Evolutionary conservation across 2,888 invertebrate species (phyloP).

Genomic region (Erebia ligea): DNA sequence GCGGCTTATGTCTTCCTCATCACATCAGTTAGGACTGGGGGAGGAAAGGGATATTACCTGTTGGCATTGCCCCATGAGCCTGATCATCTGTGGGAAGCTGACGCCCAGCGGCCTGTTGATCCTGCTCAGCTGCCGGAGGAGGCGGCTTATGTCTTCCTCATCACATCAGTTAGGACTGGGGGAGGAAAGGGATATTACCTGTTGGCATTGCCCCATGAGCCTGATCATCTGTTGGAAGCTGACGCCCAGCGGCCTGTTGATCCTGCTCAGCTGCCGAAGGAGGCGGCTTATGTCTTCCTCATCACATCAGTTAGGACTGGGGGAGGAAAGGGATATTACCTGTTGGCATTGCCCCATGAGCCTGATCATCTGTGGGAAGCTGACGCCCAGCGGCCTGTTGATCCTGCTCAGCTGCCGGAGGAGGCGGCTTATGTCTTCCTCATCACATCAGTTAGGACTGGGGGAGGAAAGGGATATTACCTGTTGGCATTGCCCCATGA

Average conservation of each 20-base stretch:
- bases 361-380: constrained; percentile 89
- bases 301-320: background rate
- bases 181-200: constrained; percentile 73
- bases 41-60: constrained; percentile 75
- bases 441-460: background rate
- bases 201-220: constrained; percentile 91
- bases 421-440: constrained; percentile 61
- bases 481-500: constrained; percentile 91
- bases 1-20: background rate
- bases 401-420: constrained; percentile 85
- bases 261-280: constrained; percentile 84
- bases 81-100: constrained; percentile 89
- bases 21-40: background rate
- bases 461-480: constrained; percentile 68
- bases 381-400: constrained; percentile 85
- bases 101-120: constrained; percentile 86
- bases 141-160: constrained; percentile 53
- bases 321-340: constrained; percentile 68
- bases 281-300: constrained; percentile 61
- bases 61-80: constrained; percentile 91
- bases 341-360: constrained; percentile 92
- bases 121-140: constrained; percentile 85
- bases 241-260: constrained; percentile 86
- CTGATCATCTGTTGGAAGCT: constrained; percentile 89
- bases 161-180: background rate